A percentile compares a stretch with the other conserved stretches of the same genome.
These are phyloP conservation scores for Drosophila kanekoi DNA, from an alignment of 2,888 invertebrate species.

Conservation along the genomic window DNA sequence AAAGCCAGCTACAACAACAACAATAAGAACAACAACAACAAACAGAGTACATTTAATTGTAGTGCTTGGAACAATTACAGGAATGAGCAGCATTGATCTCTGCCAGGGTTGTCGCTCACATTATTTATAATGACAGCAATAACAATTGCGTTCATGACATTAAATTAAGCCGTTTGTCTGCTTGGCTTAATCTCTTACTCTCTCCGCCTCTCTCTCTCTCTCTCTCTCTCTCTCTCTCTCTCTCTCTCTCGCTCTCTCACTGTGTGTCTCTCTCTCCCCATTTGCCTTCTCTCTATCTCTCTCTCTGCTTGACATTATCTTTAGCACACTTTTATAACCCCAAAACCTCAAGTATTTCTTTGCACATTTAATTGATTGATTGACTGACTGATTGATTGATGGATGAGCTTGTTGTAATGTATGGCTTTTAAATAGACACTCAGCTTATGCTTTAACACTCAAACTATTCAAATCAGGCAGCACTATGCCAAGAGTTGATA, in stretches of 20 bases:
- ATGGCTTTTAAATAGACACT: not conserved
- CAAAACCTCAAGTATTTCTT: not conserved
- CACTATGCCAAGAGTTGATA: no score
- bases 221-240: not conserved
- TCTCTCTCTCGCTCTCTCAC: not conserved
- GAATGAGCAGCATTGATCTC: constrained; percentile 22
- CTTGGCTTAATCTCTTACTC: constrained; percentile 4
- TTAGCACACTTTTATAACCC: not conserved
- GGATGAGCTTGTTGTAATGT: not conserved
- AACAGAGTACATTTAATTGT: constrained; percentile 27
- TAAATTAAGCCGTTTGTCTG: constrained; percentile 59
- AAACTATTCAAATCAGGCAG: no score
- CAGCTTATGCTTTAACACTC: not conserved
- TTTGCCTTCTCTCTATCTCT: not conserved
- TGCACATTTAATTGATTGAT: not conserved
- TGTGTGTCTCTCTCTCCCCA: not conserved
- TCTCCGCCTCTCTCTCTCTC: not conserved
- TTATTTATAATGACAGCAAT: constrained; percentile 75
- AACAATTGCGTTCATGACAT: constrained; percentile 72
- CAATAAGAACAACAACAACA: constrained; percentile 21
- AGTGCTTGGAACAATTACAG: constrained; percentile 69
- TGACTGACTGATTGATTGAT: constrained; percentile 16
- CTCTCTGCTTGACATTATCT: not conserved
- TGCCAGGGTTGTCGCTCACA: constrained; percentile 30
- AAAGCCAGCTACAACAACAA: constrained; percentile 48